Conservation (phyloP, 1,140 invertebrate genomes). For the Cotesia typhae region DNA sequence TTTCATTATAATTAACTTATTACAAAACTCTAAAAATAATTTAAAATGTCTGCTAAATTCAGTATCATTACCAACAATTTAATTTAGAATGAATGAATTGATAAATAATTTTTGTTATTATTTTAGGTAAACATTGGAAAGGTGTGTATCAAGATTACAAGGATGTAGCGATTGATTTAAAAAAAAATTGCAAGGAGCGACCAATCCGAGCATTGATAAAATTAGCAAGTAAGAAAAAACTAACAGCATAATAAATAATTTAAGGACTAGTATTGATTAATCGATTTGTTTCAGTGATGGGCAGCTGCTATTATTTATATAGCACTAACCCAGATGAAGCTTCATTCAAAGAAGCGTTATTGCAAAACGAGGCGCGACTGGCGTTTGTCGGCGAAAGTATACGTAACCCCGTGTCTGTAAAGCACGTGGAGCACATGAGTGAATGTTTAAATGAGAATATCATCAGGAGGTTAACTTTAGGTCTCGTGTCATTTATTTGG, state of each 20-base stretch:
- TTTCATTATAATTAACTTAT: too few species aligned
- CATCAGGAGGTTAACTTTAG: slow-evolving; percentile 73
- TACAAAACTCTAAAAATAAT: too few species aligned
- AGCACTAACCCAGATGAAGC: slow-evolving; percentile 74
- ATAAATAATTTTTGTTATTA: slow-evolving; percentile 13
- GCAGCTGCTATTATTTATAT: slow-evolving; percentile 58
- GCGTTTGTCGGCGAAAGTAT: slow-evolving; percentile 72
- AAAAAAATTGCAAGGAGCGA: slow-evolving; percentile 51
- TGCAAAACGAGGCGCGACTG: slow-evolving; percentile 71
- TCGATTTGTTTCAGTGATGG: slow-evolving; percentile 56
- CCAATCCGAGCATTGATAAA: slow-evolving; percentile 49
- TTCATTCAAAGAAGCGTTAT: slow-evolving; percentile 70
- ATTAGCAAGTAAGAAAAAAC: slow-evolving; percentile 36
- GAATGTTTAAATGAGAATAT: slow-evolving; percentile 73
- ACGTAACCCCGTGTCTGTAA: slow-evolving; percentile 73
- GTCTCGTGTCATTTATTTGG: slow-evolving; percentile 80
- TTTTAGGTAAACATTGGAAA: slow-evolving; percentile 52
- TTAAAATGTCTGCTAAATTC: too few species aligned
- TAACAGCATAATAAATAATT: slow-evolving; percentile 7
- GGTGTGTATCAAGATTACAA: slow-evolving; percentile 53
- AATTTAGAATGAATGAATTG: too few species aligned
- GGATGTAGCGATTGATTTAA: slow-evolving; percentile 52
- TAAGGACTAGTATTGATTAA: neutral
- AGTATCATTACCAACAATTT: too few species aligned
- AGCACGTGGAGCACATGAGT: slow-evolving; percentile 73